Evolutionary conservation across 2,797 vertebrate species (phyloP).

Genomic region (Paguma larvata): DNA sequence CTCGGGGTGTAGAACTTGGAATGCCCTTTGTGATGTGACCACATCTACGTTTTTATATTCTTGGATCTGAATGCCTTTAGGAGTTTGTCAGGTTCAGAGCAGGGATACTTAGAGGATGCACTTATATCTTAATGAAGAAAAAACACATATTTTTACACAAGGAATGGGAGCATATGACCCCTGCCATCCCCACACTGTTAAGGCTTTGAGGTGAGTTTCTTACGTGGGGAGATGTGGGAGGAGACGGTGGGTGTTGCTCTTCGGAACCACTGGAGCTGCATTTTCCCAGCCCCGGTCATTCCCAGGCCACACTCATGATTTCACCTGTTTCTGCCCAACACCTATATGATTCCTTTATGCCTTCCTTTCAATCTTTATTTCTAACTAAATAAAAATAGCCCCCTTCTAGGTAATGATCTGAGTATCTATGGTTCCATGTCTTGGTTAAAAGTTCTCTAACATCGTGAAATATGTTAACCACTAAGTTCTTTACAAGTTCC

Average conservation of each 20-base stretch:
- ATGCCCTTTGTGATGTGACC: background rate
- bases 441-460: conserved; percentile 19
- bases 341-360: background rate
- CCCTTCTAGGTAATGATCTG: background rate
- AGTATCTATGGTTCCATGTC: background rate
- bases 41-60: background rate
- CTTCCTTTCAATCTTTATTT: conserved; percentile 5
- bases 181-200: background rate
- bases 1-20: background rate
- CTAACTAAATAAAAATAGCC: background rate
- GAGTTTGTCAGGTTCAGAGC: background rate
- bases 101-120: background rate
- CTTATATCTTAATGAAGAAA: background rate
- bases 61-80: background rate
- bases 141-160: background rate
- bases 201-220: background rate
- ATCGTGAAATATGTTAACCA: background rate
- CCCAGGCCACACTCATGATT: background rate
- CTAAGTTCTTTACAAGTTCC: background rate
- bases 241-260: fast-evolving
- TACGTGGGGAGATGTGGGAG: background rate
- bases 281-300: background rate
- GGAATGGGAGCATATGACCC: background rate
- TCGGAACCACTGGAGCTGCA: background rate
- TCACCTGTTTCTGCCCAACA: background rate